phyloP scores from a whole-genome alignment of 2,113 vertebrate genomes.

The Pyrgilauda ruficollis region DNA sequence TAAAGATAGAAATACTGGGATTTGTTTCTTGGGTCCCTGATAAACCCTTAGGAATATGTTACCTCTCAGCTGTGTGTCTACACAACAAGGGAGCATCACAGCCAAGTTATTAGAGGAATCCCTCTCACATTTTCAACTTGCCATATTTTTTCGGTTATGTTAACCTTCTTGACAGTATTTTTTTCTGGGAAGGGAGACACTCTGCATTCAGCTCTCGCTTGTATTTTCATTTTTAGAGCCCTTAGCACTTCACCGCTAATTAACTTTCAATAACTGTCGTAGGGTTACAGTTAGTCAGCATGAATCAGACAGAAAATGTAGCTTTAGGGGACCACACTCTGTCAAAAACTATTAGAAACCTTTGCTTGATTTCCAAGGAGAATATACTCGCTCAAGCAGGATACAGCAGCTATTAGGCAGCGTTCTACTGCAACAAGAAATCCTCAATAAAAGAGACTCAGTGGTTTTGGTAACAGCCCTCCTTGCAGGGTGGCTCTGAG shows the following conservation, averaged over 20 bases:
- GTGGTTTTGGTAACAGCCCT: not conserved
- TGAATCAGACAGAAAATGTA: slow-evolving; percentile 66
- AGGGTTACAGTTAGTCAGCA: slow-evolving; percentile 52
- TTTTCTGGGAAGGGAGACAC: slow-evolving; percentile 7
- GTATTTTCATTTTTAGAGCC: slow-evolving; percentile 60
- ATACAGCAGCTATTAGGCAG: slow-evolving; percentile 29
- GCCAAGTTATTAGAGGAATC: not conserved
- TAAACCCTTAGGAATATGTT: not conserved
- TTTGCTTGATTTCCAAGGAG: slow-evolving; percentile 39
- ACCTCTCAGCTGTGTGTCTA: not conserved
- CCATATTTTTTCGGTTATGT: not conserved
- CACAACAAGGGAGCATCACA: not conserved
- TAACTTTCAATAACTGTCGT: slow-evolving; percentile 57
- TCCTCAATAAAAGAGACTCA: not conserved
- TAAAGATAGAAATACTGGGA: not conserved
- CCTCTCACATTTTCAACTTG: not conserved
- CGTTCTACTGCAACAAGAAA: not conserved
- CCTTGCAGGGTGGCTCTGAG: not conserved
- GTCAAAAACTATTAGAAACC: slow-evolving; percentile 50
- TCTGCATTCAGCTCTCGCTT: not conserved
- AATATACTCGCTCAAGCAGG: slow-evolving; percentile 18
- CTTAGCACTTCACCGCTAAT: slow-evolving; percentile 60
- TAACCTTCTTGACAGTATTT: slow-evolving; percentile 16
- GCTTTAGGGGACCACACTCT: slow-evolving; percentile 30
- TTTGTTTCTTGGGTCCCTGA: not conserved